phyloP scores from a whole-genome alignment of 2,113 vertebrate species.

The Clinocottus analis region DNA sequence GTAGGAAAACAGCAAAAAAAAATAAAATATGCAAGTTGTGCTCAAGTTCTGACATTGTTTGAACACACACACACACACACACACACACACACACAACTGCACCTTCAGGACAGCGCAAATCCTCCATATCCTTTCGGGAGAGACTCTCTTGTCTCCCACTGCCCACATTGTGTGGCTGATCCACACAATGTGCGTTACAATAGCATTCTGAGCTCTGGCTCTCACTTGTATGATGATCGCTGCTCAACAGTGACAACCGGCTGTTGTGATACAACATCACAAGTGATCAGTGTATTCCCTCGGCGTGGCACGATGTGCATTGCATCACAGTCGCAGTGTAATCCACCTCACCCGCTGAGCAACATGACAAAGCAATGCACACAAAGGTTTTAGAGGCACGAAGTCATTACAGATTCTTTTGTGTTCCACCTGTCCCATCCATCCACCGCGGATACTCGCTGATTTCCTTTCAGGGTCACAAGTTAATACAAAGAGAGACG shows the following conservation, averaged over 20 bases:
- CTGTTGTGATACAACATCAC: constrained; percentile 17
- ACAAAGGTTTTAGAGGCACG: background rate
- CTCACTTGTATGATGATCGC: constrained; percentile 16
- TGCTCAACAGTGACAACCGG: constrained; percentile 14
- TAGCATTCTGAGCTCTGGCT: constrained; percentile 5
- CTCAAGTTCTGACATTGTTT: constrained; percentile 40
- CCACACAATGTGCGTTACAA: constrained; percentile 16
- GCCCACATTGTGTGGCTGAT: constrained; percentile 28
- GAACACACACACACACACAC: constrained; percentile 13
- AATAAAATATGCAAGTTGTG: constrained; percentile 29
- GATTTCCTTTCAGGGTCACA: background rate
- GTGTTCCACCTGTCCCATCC: background rate
- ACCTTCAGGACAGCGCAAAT: constrained; percentile 13
- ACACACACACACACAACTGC: constrained; percentile 16
- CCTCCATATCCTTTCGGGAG: constrained; percentile 4
- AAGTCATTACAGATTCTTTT: background rate
- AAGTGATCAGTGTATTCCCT: constrained; percentile 15
- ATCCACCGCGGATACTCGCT: background rate
- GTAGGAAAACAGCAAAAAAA: constrained; percentile 16
- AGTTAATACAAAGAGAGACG: background rate
- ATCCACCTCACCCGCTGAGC: background rate
- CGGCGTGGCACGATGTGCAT: background rate
- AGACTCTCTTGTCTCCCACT: constrained; percentile 6
- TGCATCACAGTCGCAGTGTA: background rate
- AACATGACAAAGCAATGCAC: constrained; percentile 12